A percentile compares a stretch with the other conserved stretches of the same genome.
phyloP scores from a whole-genome alignment of 2,888 invertebrate genomes.

The Acronicta aceris region DNA sequence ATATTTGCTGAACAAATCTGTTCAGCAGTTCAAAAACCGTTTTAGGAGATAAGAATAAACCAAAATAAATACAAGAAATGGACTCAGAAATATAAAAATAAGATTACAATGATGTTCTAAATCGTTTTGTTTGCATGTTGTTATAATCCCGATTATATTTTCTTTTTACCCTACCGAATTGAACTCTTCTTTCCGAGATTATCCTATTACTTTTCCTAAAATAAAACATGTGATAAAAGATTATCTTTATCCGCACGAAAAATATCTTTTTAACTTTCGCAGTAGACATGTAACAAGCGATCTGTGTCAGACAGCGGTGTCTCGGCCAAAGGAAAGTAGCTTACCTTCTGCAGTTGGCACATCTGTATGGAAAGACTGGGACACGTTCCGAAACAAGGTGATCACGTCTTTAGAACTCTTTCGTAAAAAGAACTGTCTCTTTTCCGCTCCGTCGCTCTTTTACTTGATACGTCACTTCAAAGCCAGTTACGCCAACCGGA shows the following conservation, averaged over 20 bases:
- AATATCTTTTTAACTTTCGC: conserved; percentile 39
- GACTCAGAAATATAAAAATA: no score
- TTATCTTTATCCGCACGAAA: conserved; percentile 12
- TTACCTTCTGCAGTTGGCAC: conserved; percentile 44
- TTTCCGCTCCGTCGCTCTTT: background rate
- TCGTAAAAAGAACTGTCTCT: background rate
- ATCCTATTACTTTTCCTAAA: no score
- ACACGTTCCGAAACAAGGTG: conserved; percentile 44
- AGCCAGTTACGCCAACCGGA: no score
- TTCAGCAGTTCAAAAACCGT: no score
- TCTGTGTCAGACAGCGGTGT: conserved; percentile 45
- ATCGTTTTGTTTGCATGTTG: no score
- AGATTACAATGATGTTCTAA: no score
- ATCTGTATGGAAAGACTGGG: conserved; percentile 28
- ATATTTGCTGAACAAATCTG: no score
- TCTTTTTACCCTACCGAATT: no score
- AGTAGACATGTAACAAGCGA: conserved; percentile 41
- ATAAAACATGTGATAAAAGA: background rate
- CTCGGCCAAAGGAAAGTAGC: conserved; percentile 39
- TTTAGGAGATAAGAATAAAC: no score
- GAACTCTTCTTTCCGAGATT: no score
- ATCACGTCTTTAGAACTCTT: conserved; percentile 39
- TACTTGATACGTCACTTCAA: background rate
- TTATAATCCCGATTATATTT: no score
- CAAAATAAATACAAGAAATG: no score